phyloP scores from a whole-genome alignment of 2,797 vertebrate genomes.

The Melanotaenia trifasciata region DNA sequence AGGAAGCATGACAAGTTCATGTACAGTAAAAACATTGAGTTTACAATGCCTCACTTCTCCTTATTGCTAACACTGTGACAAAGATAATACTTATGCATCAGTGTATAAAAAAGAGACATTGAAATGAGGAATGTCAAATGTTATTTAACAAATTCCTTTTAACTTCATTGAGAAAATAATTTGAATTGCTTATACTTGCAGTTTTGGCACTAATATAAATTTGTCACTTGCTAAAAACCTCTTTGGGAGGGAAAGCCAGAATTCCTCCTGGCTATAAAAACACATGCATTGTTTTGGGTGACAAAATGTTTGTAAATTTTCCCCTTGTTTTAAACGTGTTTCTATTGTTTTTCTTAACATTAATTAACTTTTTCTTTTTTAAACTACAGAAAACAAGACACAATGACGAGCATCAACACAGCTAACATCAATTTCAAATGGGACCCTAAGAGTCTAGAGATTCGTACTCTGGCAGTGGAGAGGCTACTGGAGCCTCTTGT shows the following conservation, averaged over 20 bases:
- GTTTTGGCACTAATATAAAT: neutral
- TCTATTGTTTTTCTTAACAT: neutral
- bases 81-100: no score
- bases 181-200: neutral
- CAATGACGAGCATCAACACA: conserved; percentile 92
- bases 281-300: neutral
- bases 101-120: no score
- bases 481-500: conserved; percentile 95
- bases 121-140: neutral
- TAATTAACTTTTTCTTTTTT: neutral
- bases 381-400: conserved; percentile 56
- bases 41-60: no score
- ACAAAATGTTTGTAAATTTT: neutral
- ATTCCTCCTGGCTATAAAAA: neutral
- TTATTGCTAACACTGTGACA: no score
- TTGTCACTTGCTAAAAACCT: neutral
- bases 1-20: neutral
- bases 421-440: conserved; percentile 98
- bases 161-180: neutral
- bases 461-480: conserved; percentile 95
- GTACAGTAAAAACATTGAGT: neutral
- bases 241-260: neutral
- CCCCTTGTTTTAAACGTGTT: neutral
- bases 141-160: neutral
- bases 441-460: conserved; percentile 98